Evolutionary conservation across 2,888 invertebrate genomes (phyloP), one percentile per base, ranked within the genome.

Genomic region (Drosophila neotestacea): DNA sequence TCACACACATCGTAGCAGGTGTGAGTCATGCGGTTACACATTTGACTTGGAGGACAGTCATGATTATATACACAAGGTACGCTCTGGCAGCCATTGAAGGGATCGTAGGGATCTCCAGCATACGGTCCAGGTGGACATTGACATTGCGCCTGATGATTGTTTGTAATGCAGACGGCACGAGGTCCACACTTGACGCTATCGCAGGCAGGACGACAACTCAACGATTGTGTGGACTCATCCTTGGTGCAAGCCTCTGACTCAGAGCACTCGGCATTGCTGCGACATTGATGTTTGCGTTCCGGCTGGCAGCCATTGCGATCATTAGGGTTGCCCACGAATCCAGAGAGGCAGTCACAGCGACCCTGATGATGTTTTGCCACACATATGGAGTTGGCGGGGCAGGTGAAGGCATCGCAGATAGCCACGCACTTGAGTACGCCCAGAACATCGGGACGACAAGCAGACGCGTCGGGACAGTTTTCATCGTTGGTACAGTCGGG

Each of bases 101-200:
- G 92, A 90, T 97, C 96, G 89, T 96, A 95, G 0, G 98, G 97
- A 93, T 98, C 96, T 4, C 98, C 98, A 9, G 96, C 95, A 90
- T 95, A 98, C 1, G 96, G 95, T 16, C 98, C 98, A 6, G 96
- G 95, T 16, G 97, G 97, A 90, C 98, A 98, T 85, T 97, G 96
- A 89, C 98, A 98, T 91, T 96, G 96, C 0, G 97, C 96, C 11
- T 96, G 96, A 91, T 98, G 98, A 89, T 98, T 98, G 86, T 97
- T 97, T 2, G 97, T 96, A 7, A 97, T 94, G 90, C 98, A 98
- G 16, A 98, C 94, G 6, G 98, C 97, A 76, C 96, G 95, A 0
- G 97, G 96, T 1, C 98, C 98, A 91, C 98, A 98, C 50, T 94
- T 93, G 0, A 96, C 92, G 44, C 94, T 94, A 75, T 96, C 95